phyloP scores from a whole-genome alignment of 2,888 invertebrate species.

The Helicoverpa assulta region DNA sequence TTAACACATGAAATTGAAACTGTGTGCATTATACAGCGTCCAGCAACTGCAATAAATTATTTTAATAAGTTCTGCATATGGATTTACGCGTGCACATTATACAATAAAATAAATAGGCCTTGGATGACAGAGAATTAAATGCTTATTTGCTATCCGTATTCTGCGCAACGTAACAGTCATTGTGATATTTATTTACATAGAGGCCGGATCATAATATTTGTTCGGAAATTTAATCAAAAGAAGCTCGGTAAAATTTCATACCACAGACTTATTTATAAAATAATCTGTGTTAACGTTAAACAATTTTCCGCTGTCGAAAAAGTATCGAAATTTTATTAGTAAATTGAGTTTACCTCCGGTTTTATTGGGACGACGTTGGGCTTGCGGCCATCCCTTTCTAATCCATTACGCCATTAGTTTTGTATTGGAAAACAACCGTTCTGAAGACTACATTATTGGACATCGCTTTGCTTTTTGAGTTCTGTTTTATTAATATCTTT shows the following conservation, averaged over 20 bases:
- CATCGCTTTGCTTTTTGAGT: conserved; percentile 35
- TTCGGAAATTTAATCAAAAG: conserved; percentile 21
- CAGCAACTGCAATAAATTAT: conserved; percentile 17
- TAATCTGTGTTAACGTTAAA: conserved; percentile 40
- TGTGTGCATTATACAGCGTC: conserved; percentile 10
- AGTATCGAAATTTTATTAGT: conserved; percentile 55
- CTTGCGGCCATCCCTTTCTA: conserved; percentile 42
- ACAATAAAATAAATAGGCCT: conserved; percentile 25
- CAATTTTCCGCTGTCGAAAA: conserved; percentile 38
- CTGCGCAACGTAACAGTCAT: neutral
- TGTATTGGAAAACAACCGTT: conserved; percentile 46
- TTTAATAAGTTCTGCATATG: conserved; percentile 28
- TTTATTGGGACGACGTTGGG: conserved; percentile 38
- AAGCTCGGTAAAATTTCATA: conserved; percentile 16
- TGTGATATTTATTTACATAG: conserved; percentile 9
- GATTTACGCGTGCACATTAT: neutral
- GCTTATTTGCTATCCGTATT: conserved; percentile 24
- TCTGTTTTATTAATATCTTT: conserved; percentile 30
- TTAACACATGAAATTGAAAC: conserved; percentile 29
- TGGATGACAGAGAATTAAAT: conserved; percentile 12
- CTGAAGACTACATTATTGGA: conserved; percentile 16
- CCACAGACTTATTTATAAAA: conserved; percentile 27
- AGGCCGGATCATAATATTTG: conserved; percentile 8
- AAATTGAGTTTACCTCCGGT: conserved; percentile 51
- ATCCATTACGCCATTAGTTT: conserved; percentile 56